Evolutionary conservation across 92 coral and sea anemone genomes (phyloP).

Genomic region (Paragorgia papillata): DNA sequence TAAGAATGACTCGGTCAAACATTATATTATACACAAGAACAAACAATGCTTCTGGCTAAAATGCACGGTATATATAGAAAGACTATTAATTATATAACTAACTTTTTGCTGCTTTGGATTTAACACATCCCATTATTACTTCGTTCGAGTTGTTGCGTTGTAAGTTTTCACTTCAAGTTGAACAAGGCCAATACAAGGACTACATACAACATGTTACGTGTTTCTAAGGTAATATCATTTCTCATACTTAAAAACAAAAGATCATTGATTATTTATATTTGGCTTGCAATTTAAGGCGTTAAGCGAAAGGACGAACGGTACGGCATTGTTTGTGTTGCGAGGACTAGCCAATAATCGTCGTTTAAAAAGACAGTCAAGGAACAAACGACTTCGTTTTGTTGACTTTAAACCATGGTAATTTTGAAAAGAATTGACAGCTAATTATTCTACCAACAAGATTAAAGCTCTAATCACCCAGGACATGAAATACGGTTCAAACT

Average conservation of each 20-base stretch:
- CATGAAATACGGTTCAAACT: no score
- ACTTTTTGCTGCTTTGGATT: neutral
- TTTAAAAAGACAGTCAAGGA: neutral
- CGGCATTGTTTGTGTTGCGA: neutral
- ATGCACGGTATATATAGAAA: no score
- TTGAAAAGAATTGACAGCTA: neutral
- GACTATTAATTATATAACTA: no score
- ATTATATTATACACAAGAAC: no score
- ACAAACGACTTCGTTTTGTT: neutral
- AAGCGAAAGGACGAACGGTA: neutral
- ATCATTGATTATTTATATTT: neutral
- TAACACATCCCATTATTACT: neutral
- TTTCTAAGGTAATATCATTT: neutral
- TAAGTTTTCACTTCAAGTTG: no score
- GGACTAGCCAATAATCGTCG: neutral
- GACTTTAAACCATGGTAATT: neutral
- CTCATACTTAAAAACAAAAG: neutral
- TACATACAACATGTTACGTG: no score
- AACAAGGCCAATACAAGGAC: no score
- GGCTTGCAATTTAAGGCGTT: neutral
- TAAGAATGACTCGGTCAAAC: no score
- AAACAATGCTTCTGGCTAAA: no score
- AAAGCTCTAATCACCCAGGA: no score
- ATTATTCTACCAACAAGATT: neutral
- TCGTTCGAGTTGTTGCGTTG: neutral